phyloP scores from a whole-genome alignment of 2,113 vertebrate genomes.

The rat (Rattus norvegicus) region DNA sequence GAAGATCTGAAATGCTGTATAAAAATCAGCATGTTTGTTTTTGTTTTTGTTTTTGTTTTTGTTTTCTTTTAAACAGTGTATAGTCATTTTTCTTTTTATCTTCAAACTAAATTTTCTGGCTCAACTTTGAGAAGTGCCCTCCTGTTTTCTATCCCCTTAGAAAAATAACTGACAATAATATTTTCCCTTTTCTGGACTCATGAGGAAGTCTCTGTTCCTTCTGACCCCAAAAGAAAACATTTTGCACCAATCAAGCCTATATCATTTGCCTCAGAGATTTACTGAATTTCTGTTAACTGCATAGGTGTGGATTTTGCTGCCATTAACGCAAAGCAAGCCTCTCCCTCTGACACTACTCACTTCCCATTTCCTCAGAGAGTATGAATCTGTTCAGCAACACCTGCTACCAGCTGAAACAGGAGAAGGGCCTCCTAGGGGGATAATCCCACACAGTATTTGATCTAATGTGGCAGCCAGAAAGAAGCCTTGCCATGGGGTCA shows the following conservation, averaged over 20 bases:
- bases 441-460: conserved; percentile 28
- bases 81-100: neutral
- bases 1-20: neutral
- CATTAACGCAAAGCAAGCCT: neutral
- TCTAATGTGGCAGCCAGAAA: conserved; percentile 56
- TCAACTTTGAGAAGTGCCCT: conserved; percentile 35
- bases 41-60: neutral
- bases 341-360: neutral
- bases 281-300: neutral
- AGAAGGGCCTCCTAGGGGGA: conserved; percentile 38
- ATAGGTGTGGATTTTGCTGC: neutral
- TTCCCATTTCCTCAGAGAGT: conserved; percentile 47
- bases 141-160: conserved; percentile 36
- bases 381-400: conserved; percentile 57
- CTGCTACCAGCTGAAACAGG: conserved; percentile 21
- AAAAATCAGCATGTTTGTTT: neutral
- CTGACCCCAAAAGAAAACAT: conserved; percentile 12
- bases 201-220: conserved; percentile 34
- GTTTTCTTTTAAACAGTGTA: neutral
- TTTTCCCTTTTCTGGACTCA: conserved; percentile 32
- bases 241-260: neutral
- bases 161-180: conserved; percentile 59
- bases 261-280: neutral
- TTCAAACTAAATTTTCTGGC: conserved; percentile 50
- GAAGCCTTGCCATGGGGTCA: neutral